These are phyloP conservation scores for Anas acuta DNA, from an alignment of 2,797 vertebrate genomes.

Conservation along the genomic window DNA sequence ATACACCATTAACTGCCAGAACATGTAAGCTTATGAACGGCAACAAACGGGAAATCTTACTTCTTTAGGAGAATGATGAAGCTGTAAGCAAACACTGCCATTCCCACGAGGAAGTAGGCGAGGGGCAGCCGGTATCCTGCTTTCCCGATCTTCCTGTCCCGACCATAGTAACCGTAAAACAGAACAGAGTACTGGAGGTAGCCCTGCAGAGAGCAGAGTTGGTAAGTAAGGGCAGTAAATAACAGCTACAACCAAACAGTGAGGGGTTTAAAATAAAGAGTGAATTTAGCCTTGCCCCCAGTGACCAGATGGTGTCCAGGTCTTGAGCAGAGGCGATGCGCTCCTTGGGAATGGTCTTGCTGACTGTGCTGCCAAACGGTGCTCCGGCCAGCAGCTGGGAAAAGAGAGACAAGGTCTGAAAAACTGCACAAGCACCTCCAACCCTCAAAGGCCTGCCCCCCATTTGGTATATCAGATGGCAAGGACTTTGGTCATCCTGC, in stretches of 20 bases:
- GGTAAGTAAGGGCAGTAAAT: not conserved
- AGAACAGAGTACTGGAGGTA: constrained; percentile 97
- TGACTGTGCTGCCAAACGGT: constrained; percentile 90
- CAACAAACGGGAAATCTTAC: constrained; percentile 75
- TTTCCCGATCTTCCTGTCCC: constrained; percentile 89
- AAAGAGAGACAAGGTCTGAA: constrained; percentile 6
- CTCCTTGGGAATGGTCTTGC: constrained; percentile 92
- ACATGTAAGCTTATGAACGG: not conserved
- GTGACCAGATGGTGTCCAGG: constrained; percentile 98
- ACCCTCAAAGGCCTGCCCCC: not conserved
- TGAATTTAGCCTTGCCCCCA: constrained; percentile 85
- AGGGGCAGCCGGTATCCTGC: constrained; percentile 93
- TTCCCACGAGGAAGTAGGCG: constrained; percentile 97
- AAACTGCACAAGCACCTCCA: fast-evolving
- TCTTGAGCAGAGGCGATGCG: constrained; percentile 90
- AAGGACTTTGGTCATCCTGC: not conserved
- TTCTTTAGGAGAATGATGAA: constrained; percentile 96
- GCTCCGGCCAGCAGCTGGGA: constrained; percentile 90
- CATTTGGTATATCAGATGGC: too few relatives aligned
- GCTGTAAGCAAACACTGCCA: constrained; percentile 98
- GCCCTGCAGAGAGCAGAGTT: constrained; percentile 80
- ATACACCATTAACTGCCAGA: not conserved
- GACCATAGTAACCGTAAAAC: constrained; percentile 96
- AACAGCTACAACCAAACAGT: not conserved
- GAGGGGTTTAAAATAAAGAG: not conserved